Evolutionary conservation across 92 coral and sea anemone genomes (phyloP), one percentile per base, ranked within the genome.

Genomic region (Umimayanthus chanpuru): DNA sequence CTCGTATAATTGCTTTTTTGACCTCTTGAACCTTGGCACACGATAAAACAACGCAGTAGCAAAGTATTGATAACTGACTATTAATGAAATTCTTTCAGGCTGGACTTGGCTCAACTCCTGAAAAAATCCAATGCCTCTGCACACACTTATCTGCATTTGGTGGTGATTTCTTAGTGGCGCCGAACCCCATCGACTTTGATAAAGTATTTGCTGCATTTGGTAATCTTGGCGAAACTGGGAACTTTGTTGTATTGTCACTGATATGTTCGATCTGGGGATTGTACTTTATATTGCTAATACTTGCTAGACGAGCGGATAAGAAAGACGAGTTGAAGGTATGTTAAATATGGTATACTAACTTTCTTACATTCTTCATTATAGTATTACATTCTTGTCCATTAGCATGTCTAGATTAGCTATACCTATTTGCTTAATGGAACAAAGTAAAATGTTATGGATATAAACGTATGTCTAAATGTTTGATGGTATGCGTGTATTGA

Each of bases 121-220:
- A 78, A 16, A 92, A 91, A 84, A 89, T 95, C 36, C 96, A 95
- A 11, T 95, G 98, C 76, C 87, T 93, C 2, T 95, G 98, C 47
- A 95, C 91, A 36, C 98, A 95, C 85, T 88, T 95, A 11, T 95
- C 98, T 39, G 96, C 98, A 50, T 95, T 95, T 90, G 98, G 98
- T 18, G 98, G 98, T 2, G 98, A 95, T 80, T 95, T 95, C 93
- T 86, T 95, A 49, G 98, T 95, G 25, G 98, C 98, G 21, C 98
- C 98, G 21, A 95, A 95, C 73, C 98, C 98, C 72, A 95, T 95
- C 77, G 98, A 95, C 76, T 95, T 95, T 77, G 98, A 95, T 76
- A 93, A 95, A 81, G 98, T 95, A n/a, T 95, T 93, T 83, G 96
- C 98, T 53, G 96, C 90, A 76, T 95, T 95, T 88, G 94, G 96